Conservation (phyloP, 1,140 invertebrate species). For the Centruroides sculpturatus region DNA sequence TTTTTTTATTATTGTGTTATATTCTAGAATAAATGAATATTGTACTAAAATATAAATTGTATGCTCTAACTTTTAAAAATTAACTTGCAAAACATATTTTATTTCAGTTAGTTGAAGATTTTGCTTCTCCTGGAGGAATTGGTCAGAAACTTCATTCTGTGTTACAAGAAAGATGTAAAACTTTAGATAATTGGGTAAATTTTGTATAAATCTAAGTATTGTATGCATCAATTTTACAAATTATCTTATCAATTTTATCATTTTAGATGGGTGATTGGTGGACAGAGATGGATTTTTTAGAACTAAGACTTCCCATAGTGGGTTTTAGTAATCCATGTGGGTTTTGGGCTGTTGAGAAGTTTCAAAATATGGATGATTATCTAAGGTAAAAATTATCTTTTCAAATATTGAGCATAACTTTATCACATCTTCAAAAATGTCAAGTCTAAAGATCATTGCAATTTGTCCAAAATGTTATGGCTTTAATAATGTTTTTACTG, state of each 20-base stretch:
- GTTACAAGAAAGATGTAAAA: conserved; percentile 42
- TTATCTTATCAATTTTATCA: not conserved
- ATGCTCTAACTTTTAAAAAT: too few relatives aligned
- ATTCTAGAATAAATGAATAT: too few relatives aligned
- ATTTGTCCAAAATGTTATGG: too few relatives aligned
- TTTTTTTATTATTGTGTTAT: too few relatives aligned
- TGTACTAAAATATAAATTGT: too few relatives aligned
- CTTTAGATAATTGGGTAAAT: conserved; percentile 49
- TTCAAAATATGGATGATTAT: conserved; percentile 41
- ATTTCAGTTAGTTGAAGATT: conserved; percentile 37
- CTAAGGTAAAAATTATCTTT: conserved; percentile 24
- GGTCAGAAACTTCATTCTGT: conserved; percentile 51
- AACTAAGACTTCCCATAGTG: conserved; percentile 54
- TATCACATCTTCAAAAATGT: too few relatives aligned
- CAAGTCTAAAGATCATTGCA: too few relatives aligned
- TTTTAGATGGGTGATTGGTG: conserved; percentile 54
- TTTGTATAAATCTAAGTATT: too few relatives aligned
- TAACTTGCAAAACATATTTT: too few relatives aligned
- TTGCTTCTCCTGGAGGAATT: conserved; percentile 40
- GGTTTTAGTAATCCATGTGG: conserved; percentile 62
- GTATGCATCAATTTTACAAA: too few relatives aligned
- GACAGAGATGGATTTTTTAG: conserved; percentile 56
- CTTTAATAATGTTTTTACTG: too few relatives aligned
- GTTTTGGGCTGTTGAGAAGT: conserved; percentile 51
- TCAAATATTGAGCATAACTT: too few relatives aligned